Percentiles rank a stretch among this genome's conserved stretches.
Conservation (phyloP, 2,888 invertebrate genomes). For the Stenichneumon culpator region DNA sequence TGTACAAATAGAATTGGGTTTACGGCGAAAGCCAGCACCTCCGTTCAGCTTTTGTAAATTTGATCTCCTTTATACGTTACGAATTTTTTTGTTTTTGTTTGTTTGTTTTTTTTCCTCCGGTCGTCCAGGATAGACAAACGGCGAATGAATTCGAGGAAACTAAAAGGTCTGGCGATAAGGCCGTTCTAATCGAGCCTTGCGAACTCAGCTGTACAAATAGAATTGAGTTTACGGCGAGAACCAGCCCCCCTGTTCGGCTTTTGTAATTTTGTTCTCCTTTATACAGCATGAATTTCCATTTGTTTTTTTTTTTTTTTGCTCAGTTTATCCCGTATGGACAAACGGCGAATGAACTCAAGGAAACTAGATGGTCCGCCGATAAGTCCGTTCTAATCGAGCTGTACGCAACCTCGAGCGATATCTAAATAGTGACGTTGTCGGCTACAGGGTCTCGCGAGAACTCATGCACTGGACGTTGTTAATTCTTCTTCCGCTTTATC, state of each 20-base stretch:
- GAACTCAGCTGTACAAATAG: not conserved
- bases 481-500: not conserved
- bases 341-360: not conserved
- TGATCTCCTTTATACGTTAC: too few species aligned
- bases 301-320: not conserved
- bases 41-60: too few species aligned
- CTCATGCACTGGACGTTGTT: not conserved
- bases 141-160: too few species aligned
- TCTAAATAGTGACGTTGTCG: not conserved
- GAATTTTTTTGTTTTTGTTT: too few species aligned
- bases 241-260: not conserved
- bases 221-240: not conserved
- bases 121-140: not conserved
- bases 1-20: too few species aligned
- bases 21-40: too few species aligned
- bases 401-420: not conserved
- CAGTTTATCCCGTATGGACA: not conserved
- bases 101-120: not conserved
- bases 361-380: not conserved
- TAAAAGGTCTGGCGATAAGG: not conserved
- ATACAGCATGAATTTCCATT: too few species aligned
- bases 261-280: not conserved
- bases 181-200: not conserved
- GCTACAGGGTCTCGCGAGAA: not conserved
- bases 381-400: not conserved